Evolutionary conservation across 2,797 vertebrate species (phyloP).

Genomic region (Silurus aristotelis): DNA sequence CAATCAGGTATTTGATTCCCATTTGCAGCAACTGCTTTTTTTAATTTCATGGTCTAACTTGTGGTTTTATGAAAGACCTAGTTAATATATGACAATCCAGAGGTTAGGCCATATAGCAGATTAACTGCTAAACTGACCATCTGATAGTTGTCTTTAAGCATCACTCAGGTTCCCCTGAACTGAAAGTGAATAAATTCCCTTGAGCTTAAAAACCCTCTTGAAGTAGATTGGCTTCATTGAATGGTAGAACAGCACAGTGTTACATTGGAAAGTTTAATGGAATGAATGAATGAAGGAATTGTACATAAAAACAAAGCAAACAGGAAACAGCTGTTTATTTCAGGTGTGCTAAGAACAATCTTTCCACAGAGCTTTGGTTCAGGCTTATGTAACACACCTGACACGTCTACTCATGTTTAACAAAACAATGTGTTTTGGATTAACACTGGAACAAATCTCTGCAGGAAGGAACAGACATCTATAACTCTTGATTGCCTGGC

Average conservation of each 20-base stretch:
- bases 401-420: background rate
- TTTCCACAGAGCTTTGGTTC: background rate
- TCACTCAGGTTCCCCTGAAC: background rate
- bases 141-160: background rate
- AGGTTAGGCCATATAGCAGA: background rate
- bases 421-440: background rate
- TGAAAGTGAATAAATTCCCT: background rate
- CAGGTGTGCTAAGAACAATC: background rate
- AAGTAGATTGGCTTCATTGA: background rate
- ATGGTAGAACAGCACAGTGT: background rate
- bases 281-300: background rate
- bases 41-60: background rate
- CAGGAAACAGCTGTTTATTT: background rate
- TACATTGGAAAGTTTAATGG: background rate
- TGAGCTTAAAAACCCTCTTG: background rate
- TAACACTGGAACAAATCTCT: background rate
- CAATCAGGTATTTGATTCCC: background rate
- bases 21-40: background rate
- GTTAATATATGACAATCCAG: conserved; percentile 1
- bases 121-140: background rate
- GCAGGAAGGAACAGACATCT: background rate
- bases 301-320: background rate
- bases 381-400: background rate
- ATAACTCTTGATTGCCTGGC: background rate
- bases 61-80: background rate